Evolutionary conservation across 30 jellyfish, hydroid and myxozoan genomes (phyloP).

Genomic region (Morbakka virulenta): DNA sequence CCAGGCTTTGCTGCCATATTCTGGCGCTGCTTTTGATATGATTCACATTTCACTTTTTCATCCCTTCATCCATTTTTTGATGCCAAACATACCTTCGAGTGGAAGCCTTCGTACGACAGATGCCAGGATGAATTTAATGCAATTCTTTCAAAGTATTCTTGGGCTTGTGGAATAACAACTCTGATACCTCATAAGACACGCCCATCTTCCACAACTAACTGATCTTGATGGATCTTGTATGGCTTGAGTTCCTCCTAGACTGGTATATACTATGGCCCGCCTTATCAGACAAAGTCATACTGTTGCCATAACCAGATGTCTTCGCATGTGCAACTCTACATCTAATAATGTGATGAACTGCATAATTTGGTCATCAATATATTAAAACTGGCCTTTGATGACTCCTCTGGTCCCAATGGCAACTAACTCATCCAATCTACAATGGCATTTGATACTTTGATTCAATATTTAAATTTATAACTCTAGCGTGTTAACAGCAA

Average conservation of each 20-base stretch:
- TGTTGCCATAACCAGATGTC: neutral
- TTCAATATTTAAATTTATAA: too few species aligned
- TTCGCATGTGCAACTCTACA: too few species aligned
- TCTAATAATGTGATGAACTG: too few species aligned
- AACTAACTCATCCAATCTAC: neutral
- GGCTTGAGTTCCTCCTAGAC: neutral
- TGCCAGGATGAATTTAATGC: conserved; percentile 3
- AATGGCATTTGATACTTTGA: too few species aligned
- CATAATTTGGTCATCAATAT: too few species aligned
- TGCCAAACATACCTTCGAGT: neutral
- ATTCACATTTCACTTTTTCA: neutral
- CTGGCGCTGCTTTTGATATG: neutral
- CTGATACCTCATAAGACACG: neutral
- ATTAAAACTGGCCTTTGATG: neutral
- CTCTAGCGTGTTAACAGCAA: too few species aligned
- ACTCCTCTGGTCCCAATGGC: neutral
- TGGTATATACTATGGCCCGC: neutral
- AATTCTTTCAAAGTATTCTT: neutral
- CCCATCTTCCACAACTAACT: conserved; percentile 10
- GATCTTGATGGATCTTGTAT: neutral
- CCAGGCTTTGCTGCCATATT: neutral
- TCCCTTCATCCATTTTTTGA: neutral
- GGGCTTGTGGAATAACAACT: conserved; percentile 17
- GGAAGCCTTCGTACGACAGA: too few species aligned
- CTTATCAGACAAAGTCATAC: neutral